Evolutionary conservation across 2,113 vertebrate genomes (phyloP).

Genomic region (Dasyornis broadbenti): DNA sequence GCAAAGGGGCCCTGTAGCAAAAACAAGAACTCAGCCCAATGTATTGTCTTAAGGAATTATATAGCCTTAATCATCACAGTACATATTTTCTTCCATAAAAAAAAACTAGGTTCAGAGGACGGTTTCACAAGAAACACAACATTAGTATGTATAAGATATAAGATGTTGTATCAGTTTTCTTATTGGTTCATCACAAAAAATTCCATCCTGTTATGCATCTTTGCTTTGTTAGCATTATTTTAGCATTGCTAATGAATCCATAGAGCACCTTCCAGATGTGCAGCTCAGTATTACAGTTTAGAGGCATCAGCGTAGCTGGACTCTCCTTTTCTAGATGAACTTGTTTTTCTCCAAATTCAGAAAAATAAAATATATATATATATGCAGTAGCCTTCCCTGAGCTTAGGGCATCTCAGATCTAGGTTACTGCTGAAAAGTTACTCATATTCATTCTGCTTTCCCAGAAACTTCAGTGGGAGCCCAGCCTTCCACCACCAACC

Average conservation of each 20-base stretch:
- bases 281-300: neutral
- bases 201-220: neutral
- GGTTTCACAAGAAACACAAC: neutral
- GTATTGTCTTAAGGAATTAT: neutral
- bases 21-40: neutral
- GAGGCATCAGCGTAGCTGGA: neutral
- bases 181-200: neutral
- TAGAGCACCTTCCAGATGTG: neutral
- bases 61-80: neutral
- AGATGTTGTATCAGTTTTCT: neutral
- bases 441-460: neutral
- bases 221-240: neutral
- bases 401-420: neutral
- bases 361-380: neutral
- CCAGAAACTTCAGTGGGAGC: neutral
- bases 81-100: neutral
- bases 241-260: neutral
- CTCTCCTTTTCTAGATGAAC: neutral
- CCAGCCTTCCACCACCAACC: neutral
- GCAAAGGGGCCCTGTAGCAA: neutral
- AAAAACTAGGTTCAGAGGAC: neutral
- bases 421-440: neutral
- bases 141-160: neutral
- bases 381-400: neutral
- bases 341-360: neutral